A percentile compares a stretch with the other conserved stretches of the same genome.
Evolutionary conservation across 2,113 vertebrate genomes (phyloP).

Genomic region (Ochotona princeps): DNA sequence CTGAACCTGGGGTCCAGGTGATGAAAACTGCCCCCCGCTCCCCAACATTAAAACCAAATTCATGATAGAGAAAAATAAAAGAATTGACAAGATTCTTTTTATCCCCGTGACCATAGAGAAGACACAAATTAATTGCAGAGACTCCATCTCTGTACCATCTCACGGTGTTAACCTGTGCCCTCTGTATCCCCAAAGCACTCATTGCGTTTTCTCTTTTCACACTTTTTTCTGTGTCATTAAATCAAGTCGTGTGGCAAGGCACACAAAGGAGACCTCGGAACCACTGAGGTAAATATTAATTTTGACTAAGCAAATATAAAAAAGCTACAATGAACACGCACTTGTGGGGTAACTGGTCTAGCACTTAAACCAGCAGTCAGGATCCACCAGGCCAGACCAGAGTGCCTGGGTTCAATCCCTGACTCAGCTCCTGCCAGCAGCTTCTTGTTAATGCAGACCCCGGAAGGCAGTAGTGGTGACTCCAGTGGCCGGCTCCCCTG

Average conservation of each 20-base stretch:
- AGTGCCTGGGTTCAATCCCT: too few species aligned
- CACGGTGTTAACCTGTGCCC: neutral
- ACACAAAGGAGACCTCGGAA: neutral
- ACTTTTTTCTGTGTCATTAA: neutral
- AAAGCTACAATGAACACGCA: neutral
- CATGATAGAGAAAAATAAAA: too few species aligned
- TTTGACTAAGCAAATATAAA: slow-evolving; percentile 13
- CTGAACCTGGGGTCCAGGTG: neutral
- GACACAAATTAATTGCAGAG: neutral
- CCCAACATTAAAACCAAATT: too few species aligned
- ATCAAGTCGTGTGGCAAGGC: slow-evolving; percentile 4
- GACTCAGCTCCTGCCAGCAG: too few species aligned
- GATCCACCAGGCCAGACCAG: too few species aligned
- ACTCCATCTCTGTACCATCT: neutral
- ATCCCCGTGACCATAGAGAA: neutral
- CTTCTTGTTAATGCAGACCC: too few species aligned
- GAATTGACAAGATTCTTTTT: neutral
- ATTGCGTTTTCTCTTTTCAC: neutral
- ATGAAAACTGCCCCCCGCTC: neutral
- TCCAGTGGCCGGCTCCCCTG: too few species aligned
- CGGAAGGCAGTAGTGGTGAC: too few species aligned
- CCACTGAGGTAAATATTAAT: neutral
- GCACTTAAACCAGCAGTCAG: too few species aligned
- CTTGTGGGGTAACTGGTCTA: neutral
- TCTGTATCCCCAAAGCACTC: neutral